Percentiles rank a stretch among this genome's conserved stretches.
Evolutionary conservation across 2,797 vertebrate genomes (phyloP).

Genomic region (Helarctos malayanus): DNA sequence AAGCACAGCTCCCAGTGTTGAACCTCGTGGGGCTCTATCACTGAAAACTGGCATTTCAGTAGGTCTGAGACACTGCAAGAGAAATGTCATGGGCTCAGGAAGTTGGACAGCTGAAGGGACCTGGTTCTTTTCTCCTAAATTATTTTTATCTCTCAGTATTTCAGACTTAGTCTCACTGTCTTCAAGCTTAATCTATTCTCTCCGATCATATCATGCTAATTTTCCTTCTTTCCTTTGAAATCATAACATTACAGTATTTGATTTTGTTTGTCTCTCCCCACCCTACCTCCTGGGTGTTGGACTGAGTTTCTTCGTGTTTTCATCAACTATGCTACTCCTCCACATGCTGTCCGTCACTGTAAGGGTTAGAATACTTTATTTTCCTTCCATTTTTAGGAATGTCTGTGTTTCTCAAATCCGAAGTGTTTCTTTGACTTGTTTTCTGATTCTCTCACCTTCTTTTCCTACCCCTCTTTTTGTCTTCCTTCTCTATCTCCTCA

Average conservation of each 20-base stretch:
- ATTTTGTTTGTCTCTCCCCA: slow-evolving; percentile 31
- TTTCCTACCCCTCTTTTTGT: neutral
- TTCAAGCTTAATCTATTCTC: slow-evolving; percentile 82
- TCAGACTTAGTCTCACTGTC: slow-evolving; percentile 72
- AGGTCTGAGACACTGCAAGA: neutral
- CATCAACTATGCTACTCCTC: neutral
- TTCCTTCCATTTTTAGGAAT: neutral
- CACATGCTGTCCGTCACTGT: slow-evolving; percentile 22
- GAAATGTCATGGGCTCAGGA: neutral
- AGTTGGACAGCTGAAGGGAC: neutral
- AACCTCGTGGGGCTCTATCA: neutral
- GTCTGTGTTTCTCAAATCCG: neutral
- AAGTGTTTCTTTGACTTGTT: slow-evolving; percentile 21
- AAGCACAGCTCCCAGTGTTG: neutral
- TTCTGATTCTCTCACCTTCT: neutral
- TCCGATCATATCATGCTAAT: slow-evolving; percentile 57
- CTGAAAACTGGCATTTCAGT: neutral
- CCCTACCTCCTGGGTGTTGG: neutral
- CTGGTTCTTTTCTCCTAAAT: slow-evolving; percentile 79
- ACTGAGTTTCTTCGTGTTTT: slow-evolving; percentile 58
- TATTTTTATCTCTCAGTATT: slow-evolving; percentile 83
- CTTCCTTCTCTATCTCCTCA: neutral
- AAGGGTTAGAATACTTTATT: slow-evolving; percentile 5
- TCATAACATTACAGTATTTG: neutral
- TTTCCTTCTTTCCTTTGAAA: slow-evolving; percentile 59